Percentiles rank a stretch among this genome's conserved stretches.
phyloP scores from a whole-genome alignment of 2,113 vertebrate genomes.

The Candoia aspera region DNA sequence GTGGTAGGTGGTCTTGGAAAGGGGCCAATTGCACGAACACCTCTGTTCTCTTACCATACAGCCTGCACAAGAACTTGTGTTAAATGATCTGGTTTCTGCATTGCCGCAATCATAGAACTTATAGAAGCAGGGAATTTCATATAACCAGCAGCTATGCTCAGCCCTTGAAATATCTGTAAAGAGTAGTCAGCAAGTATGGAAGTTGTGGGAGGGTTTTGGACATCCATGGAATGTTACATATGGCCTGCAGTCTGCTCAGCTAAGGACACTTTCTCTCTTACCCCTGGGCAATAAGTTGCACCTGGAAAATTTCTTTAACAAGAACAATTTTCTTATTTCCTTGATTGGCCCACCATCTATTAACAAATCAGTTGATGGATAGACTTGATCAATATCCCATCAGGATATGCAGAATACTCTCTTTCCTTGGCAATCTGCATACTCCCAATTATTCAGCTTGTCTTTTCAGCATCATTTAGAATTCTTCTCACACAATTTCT shows the following conservation, averaged over 20 bases:
- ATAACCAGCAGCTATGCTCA: not conserved
- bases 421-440: not conserved
- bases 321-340: not conserved
- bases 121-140: not conserved
- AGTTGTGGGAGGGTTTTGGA: not conserved
- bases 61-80: not conserved
- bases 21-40: not conserved
- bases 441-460: not conserved
- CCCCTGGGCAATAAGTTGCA: not conserved
- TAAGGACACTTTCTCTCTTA: not conserved
- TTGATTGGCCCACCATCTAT: not conserved
- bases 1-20: not conserved
- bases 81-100: not conserved
- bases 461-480: not conserved
- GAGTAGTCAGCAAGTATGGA: not conserved
- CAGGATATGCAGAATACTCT: not conserved
- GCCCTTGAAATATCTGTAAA: not conserved
- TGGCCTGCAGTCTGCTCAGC: not conserved
- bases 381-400: not conserved
- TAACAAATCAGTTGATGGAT: too few species aligned
- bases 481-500: accelerated
- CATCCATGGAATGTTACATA: not conserved
- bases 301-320: not conserved
- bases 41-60: not conserved
- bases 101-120: not conserved